phyloP scores from a whole-genome alignment of 2,797 vertebrate species.

The Hippopotamyrus pictus region DNA sequence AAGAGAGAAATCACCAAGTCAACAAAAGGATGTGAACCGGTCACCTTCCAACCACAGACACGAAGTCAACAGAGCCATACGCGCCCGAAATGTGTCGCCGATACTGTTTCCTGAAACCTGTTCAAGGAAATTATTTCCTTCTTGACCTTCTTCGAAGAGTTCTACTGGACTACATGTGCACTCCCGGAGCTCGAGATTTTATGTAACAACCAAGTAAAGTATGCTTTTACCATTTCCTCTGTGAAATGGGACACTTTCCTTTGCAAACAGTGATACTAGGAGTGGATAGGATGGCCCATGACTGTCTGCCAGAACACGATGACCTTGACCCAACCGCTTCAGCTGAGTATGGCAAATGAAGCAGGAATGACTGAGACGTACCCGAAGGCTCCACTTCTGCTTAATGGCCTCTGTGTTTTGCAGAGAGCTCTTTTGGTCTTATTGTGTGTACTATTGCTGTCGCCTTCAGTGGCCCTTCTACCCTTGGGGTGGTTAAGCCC shows the following conservation, averaged over 20 bases:
- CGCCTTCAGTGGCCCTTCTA: neutral
- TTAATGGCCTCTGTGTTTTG: neutral
- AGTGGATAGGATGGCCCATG: neutral
- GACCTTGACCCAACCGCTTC: neutral
- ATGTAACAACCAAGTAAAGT: neutral
- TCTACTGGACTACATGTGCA: neutral
- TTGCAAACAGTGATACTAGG: neutral
- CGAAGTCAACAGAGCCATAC: neutral
- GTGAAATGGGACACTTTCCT: neutral
- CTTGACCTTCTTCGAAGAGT: neutral
- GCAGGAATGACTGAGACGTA: neutral
- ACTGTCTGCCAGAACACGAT: neutral
- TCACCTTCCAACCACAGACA: neutral
- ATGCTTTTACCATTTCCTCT: neutral
- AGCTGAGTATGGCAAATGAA: neutral
- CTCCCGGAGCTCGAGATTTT: neutral
- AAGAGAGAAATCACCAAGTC: neutral
- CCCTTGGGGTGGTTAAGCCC: neutral
- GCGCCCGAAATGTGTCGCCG: neutral
- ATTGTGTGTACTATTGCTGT: neutral
- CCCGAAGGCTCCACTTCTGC: neutral
- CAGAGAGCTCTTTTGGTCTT: neutral
- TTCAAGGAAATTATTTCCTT: neutral
- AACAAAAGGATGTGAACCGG: neutral
- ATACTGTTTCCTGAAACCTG: neutral